These are phyloP conservation scores for Clepsis dumicolana DNA, from an alignment of 2,888 invertebrate genomes.

Conservation along the genomic window DNA sequence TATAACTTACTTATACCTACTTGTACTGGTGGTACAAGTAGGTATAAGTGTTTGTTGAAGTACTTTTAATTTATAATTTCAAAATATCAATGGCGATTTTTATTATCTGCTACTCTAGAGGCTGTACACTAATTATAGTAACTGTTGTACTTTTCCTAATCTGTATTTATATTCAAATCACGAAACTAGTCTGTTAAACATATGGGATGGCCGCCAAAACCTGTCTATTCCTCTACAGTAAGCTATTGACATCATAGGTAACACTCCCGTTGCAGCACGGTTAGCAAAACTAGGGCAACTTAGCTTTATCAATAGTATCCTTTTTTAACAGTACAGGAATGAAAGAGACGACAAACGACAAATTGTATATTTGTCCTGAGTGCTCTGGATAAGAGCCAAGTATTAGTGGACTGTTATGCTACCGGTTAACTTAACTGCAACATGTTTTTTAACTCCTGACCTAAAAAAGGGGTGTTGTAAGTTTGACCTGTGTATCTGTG, in stretches of 20 bases:
- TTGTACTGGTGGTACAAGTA: too few species aligned
- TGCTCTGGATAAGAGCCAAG: not conserved
- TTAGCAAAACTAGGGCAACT: not conserved
- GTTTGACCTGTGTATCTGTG: too few species aligned
- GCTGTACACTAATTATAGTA: not conserved
- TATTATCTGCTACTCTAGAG: too few species aligned
- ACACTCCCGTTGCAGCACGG: not conserved
- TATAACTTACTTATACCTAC: too few species aligned
- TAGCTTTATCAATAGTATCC: not conserved
- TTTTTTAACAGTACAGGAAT: not conserved
- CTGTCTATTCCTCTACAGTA: constrained; percentile 10
- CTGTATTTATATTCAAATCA: not conserved
- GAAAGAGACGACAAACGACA: not conserved
- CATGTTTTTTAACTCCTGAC: too few species aligned
- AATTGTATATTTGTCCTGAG: not conserved
- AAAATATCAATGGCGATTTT: too few species aligned
- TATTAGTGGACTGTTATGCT: not conserved
- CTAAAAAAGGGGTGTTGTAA: too few species aligned
- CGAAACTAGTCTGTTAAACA: not conserved
- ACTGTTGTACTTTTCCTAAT: not conserved
- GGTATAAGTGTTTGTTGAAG: too few species aligned
- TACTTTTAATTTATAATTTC: too few species aligned
- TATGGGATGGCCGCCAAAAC: constrained; percentile 16
- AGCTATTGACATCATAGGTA: not conserved
- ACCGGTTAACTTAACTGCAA: not conserved